These are phyloP conservation scores for Trachelus tabidus DNA, from an alignment of 2,888 invertebrate species.

Conservation along the genomic window DNA sequence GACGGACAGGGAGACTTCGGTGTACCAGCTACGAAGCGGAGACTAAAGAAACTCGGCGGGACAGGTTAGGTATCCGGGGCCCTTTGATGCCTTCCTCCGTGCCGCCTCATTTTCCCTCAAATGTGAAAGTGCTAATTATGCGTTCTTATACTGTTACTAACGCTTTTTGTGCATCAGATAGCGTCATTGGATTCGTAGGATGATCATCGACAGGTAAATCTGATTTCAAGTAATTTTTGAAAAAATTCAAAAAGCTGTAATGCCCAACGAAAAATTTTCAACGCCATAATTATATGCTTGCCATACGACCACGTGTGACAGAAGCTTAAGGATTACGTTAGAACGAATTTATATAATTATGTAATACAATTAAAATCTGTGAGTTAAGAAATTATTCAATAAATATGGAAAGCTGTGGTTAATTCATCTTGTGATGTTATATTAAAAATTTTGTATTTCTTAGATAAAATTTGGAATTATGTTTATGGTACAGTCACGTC, in stretches of 20 bases:
- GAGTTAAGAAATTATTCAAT: neutral
- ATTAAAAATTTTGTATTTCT: neutral
- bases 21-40: conserved; percentile 23
- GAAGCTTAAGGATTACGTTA: neutral
- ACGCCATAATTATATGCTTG: neutral
- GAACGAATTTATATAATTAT: neutral
- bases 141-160: conserved; percentile 17
- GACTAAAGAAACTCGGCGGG: conserved; percentile 50
- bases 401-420: neutral
- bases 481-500: neutral
- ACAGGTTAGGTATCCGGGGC: conserved; percentile 46
- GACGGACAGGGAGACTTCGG: neutral
- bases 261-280: neutral
- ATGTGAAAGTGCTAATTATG: conserved; percentile 56
- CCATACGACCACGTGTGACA: neutral
- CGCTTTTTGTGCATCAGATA: conserved; percentile 19
- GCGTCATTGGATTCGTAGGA: neutral
- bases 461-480: neutral
- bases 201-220: neutral
- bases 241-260: neutral
- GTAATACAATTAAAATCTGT: neutral
- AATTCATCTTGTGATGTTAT: neutral
- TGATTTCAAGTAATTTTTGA: neutral
- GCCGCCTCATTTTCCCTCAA: conserved; percentile 41
- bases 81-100: conserved; percentile 45